Base-by-base conservation (phyloP, 2,888 invertebrate genomes). In the Congeria kusceri region DNA sequence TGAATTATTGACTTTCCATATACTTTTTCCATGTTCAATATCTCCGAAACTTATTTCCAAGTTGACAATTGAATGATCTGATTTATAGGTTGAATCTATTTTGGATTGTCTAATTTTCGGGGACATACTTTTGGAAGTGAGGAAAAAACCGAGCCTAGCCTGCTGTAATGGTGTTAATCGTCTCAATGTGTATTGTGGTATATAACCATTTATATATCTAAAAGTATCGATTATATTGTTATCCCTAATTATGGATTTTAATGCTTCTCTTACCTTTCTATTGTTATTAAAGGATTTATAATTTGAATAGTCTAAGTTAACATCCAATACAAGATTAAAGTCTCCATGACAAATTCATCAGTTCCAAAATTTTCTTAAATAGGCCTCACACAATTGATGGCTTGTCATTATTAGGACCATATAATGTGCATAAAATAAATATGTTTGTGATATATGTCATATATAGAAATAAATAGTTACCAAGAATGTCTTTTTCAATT, bases 1-100 rank as follows among this genome's bases (percentile, higher is more conserved):
- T 49, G 65, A 65, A 29, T 77, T 71, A 56, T 77, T 66, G 62
- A 58, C 53, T 32, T 77, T 77, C 77, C 71, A 77, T 5, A 64
- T 29, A 1, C 64, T 64, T 32, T 71, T 70, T 20, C 53, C 68
- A 39, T 73, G 58, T 49, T 56, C 32, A n/a, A 69, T 53, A 4
- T 61, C 28, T 7, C 28, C 59, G 27, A 78, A 63, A 46, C 47
- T 46, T 23, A 69, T n/a, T 47, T 63, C 29, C 27, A 61, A 46
- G 25, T 27, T 23, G 25, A 68, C 53, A 28, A 58, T 44, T 23
- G 76, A 76, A 49, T 80, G 80, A 32, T 76, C 76, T 28, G 80
- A 68, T 53, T 63, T n/a, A 46, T 62, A 68, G 15, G 68, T 58
- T 23, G 53, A 0, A 27, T 65, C 65, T n/a, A 79, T 74, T 32